Evolutionary conservation across 2,888 invertebrate species (phyloP), one percentile per base, ranked within the genome.

Genomic region (Acronicta leporina): DNA sequence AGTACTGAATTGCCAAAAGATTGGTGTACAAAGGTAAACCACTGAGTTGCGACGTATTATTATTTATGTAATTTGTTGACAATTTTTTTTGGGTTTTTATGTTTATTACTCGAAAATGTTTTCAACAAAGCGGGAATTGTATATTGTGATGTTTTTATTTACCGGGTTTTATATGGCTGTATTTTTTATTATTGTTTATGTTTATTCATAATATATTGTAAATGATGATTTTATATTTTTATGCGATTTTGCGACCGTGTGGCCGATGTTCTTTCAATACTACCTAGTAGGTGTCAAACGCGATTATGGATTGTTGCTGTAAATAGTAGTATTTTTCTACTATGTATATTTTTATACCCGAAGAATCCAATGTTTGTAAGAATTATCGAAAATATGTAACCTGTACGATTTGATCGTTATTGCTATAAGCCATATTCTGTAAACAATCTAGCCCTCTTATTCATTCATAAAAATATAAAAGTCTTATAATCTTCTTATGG

Each of bases 291-390:
- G 44, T 59, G 16, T 40, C 42, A 66, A 64, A 61, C 38, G 27
- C 60, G 63, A 65, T 59, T 62, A 68, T 58, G 63, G 15, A 68
- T 62, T 59, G 54, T 73, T 65, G 47, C 41, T 64, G 56, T 81
- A 69, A 56, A 69, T 60, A 70, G 67, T 75, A 71, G 56, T 49
- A n/a, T 66, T 33, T 74, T 68, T 63, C 59, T 76, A 72, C 57
- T 64, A 56, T 76, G 38, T n/a, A 67, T 69, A 59, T 76, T 79
- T 79, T 57, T 74, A 70, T 46, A 61, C 13, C 25, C 49, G 14
- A 64, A 45, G 45, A 58, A 47, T 48, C 41, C 47, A 49, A 52
- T 59, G 42, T 77, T 65, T 61, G 41, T 62, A 76, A 43, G 41
- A 73, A 52, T 60, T 69, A 52, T 73, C 40, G 45, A n/a, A 44